Evolutionary conservation across 2,888 invertebrate genomes (phyloP).

Genomic region (Epistrophe eligans): DNA sequence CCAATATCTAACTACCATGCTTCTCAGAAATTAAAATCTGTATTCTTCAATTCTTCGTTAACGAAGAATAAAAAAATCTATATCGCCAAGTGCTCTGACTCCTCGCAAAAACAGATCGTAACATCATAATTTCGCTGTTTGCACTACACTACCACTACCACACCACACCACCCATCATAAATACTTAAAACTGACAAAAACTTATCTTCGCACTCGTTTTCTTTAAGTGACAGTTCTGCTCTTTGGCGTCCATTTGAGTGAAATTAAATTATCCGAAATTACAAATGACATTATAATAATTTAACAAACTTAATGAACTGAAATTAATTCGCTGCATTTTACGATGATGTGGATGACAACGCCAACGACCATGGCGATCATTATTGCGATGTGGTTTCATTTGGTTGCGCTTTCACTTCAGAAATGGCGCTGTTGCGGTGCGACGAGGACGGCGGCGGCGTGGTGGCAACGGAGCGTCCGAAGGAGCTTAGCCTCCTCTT

Average conservation of each 20-base stretch:
- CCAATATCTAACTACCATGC: not conserved
- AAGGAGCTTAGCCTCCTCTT: slow-evolving; percentile 44
- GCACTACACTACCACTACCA: not conserved
- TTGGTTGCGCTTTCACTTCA: slow-evolving; percentile 71
- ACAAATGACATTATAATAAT: slow-evolving; percentile 75
- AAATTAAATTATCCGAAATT: slow-evolving; percentile 74
- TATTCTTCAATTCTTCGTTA: too few relatives aligned
- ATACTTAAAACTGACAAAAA: slow-evolving; percentile 46
- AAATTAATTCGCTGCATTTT: slow-evolving; percentile 75
- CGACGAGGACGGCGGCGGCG: not conserved
- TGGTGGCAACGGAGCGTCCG: slow-evolving; percentile 1
- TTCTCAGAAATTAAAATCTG: not conserved
- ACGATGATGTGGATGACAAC: slow-evolving; percentile 71
- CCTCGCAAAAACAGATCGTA: not conserved
- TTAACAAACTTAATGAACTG: slow-evolving; percentile 73
- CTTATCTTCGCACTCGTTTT: slow-evolving; percentile 53
- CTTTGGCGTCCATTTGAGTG: slow-evolving; percentile 63
- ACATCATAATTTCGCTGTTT: not conserved
- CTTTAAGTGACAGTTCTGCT: slow-evolving; percentile 67
- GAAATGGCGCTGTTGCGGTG: slow-evolving; percentile 32
- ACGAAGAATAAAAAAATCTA: too few relatives aligned
- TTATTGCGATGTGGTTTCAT: slow-evolving; percentile 67
- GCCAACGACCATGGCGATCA: slow-evolving; percentile 67
- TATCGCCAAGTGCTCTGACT: too few relatives aligned
- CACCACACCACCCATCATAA: slow-evolving; percentile 11